Base-by-base conservation (phyloP, 2,888 invertebrate genomes). In the Heliconius cydno region DNA sequence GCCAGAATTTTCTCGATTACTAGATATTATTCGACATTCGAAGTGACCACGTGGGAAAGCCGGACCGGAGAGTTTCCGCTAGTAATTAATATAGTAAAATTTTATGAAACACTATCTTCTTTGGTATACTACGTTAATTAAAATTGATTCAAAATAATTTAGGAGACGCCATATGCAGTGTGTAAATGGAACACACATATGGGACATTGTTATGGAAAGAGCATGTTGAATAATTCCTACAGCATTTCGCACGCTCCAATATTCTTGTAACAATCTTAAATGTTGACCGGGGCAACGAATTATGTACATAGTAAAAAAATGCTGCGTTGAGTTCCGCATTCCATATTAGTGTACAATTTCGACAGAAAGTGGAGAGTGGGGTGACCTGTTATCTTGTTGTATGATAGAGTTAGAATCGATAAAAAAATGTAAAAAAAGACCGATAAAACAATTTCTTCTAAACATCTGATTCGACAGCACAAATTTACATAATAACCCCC, bases 131-230 rank as follows among this genome's bases (percentile, higher is more conserved):
- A 63, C 25, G 13, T 28, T 12, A 15, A 25, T 28, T 63, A 13
- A 25, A 25, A 63, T 13, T 63, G 63, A 13, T 25, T 63, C 25
- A 63, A 63, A 1, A 63, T 63, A 12, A 63, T 28, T 63, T 25
- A 63, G 13, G 6, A 25, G 25, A 12, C 63, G 25, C 68, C 25
- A 25, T 13, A 68, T 70, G 38, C 41, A 70, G 67, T 73, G 60
- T 72, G 52, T 66, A 82, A 80, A 74, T 80, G 60, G 81, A 80
- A 52, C 81, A 78, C 77, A 67, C 80, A 80, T 78, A 78, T 82
- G 76, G 79, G 74, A 68, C 70, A 78, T 60, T 70, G 70, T 77
- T 77, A 77, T 66, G 46, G 71, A 71, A 65, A 52, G 46, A 52
- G 19, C 72, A 34, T 72, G 66, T 76, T 79, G 38, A 71, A 71